These are phyloP conservation scores for Pararge aegeria DNA, from an alignment of 1,140 invertebrate species.

Conservation along the genomic window DNA sequence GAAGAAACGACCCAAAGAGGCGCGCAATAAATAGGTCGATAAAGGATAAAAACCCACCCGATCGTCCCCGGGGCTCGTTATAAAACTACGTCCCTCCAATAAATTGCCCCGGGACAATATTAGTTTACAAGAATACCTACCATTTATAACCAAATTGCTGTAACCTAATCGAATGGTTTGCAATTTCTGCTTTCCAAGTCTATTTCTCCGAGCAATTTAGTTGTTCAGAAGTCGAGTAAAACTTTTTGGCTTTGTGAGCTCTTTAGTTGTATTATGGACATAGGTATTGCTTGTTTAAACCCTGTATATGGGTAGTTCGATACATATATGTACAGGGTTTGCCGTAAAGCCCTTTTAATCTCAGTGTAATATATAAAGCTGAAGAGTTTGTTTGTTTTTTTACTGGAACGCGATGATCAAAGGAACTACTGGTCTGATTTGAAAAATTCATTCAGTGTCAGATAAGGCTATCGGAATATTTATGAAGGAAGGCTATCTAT, in stretches of 20 bases:
- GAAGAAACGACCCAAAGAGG: not conserved
- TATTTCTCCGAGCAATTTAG: not conserved
- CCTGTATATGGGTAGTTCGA: too few relatives aligned
- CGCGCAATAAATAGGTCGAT: slow-evolving; percentile 10
- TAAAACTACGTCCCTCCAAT: slow-evolving; percentile 10
- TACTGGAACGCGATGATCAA: too few relatives aligned
- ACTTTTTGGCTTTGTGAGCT: too few relatives aligned
- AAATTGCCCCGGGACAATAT: slow-evolving; percentile 14
- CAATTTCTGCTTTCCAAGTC: not conserved
- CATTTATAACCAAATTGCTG: slow-evolving; percentile 15
- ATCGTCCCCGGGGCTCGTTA: slow-evolving; percentile 16
- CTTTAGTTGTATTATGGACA: too few relatives aligned
- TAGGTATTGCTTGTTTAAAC: not conserved
- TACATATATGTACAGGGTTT: too few relatives aligned
- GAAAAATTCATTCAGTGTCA: too few relatives aligned
- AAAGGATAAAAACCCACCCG: slow-evolving; percentile 10
- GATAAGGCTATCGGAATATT: too few relatives aligned
- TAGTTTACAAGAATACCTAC: slow-evolving; percentile 13
- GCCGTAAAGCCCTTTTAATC: too few relatives aligned
- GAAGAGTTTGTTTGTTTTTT: too few relatives aligned
- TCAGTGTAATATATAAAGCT: too few relatives aligned
- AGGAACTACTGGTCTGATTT: too few relatives aligned
- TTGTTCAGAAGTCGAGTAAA: not conserved
- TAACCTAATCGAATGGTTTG: slow-evolving; percentile 2
- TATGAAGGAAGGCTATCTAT: too few relatives aligned